phyloP scores from a whole-genome alignment of 2,113 vertebrate species.

The Brachyistius frenatus region DNA sequence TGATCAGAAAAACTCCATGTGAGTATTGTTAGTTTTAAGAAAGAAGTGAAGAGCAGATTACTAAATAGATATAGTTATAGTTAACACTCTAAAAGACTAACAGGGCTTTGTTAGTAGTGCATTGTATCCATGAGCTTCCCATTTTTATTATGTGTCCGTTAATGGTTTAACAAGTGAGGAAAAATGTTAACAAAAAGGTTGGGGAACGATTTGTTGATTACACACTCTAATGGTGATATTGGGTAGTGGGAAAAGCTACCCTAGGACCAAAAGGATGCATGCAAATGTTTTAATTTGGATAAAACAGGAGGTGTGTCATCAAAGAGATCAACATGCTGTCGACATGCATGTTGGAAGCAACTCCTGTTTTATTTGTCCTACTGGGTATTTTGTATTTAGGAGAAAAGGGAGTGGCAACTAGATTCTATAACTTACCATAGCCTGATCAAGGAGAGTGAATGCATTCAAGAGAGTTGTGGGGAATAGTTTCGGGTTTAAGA shows the following conservation, averaged over 20 bases:
- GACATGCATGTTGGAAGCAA: constrained; percentile 20
- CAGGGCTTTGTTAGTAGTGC: constrained; percentile 53
- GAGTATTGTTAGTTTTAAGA: constrained; percentile 53
- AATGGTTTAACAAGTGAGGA: constrained; percentile 25
- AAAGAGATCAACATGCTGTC: constrained; percentile 45
- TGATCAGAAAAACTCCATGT: constrained; percentile 35
- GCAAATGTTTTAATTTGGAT: constrained; percentile 45
- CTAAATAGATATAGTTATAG: constrained; percentile 3
- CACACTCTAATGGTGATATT: constrained; percentile 44
- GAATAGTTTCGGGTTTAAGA: constrained; percentile 84
- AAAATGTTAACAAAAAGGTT: constrained; percentile 34
- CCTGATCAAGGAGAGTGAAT: constrained; percentile 89
- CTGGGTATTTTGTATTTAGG: constrained; percentile 64
- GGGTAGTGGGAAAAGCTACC: constrained; percentile 63
- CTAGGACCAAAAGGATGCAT: constrained; percentile 51
- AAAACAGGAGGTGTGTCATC: constrained; percentile 18
- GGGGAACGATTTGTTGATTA: constrained; percentile 11
- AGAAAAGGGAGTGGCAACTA: constrained; percentile 65
- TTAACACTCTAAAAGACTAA: constrained; percentile 5
- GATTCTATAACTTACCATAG: constrained; percentile 92
- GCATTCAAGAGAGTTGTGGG: constrained; percentile 90
- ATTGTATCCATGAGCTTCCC: neutral
- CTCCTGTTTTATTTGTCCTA: constrained; percentile 46
- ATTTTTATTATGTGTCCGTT: constrained; percentile 8
- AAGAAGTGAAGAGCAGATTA: constrained; percentile 10